Evolutionary conservation across 2,888 invertebrate species (phyloP).

Genomic region (Pristionchus arcanus): DNA sequence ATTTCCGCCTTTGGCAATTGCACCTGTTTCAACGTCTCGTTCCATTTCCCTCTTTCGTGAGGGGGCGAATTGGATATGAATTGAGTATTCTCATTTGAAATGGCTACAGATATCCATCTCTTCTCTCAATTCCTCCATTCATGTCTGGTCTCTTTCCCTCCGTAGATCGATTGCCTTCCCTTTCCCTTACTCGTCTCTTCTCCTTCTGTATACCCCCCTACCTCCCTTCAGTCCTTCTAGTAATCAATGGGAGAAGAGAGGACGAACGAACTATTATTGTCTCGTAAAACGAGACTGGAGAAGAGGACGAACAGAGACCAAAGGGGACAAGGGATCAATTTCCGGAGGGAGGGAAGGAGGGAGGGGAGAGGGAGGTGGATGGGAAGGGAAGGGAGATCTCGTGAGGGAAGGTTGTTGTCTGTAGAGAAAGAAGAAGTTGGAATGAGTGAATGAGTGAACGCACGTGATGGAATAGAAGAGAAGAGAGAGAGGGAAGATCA

Average conservation of each 20-base stretch:
- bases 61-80: neutral
- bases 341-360: neutral
- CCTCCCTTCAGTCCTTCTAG: neutral
- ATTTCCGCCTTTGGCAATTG: neutral
- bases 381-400: conserved; percentile 9
- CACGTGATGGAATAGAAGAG: conserved; percentile 23
- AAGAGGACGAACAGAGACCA: neutral
- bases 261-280: neutral
- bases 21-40: neutral
- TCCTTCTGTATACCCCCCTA: conserved; percentile 1
- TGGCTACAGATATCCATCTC: neutral
- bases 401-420: conserved; percentile 35
- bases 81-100: neutral
- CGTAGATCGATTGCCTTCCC: conserved; percentile 14
- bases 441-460: conserved; percentile 25
- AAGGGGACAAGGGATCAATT: neutral
- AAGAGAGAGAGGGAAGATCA: conserved; percentile 11
- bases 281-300: neutral
- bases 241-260: neutral
- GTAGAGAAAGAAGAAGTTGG: conserved; percentile 15
- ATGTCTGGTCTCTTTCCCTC: neutral
- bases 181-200: neutral
- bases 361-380: neutral
- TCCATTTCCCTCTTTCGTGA: neutral
- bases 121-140: conserved; percentile 17